Evolutionary conservation across 1,140 invertebrate species (phyloP).

Genomic region (Drosophila auraria): DNA sequence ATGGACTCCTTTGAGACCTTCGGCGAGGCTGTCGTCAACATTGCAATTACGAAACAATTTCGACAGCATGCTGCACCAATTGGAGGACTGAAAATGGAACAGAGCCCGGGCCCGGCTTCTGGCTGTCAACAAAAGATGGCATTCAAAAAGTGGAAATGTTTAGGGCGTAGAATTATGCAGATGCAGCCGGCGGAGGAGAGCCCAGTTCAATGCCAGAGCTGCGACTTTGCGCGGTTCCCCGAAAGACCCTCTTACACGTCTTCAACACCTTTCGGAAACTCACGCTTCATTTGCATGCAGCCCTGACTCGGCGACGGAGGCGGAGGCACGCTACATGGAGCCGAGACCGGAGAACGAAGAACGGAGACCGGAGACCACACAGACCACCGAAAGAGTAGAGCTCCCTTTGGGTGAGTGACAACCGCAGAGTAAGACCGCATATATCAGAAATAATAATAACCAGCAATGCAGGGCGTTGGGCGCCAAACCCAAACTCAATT

Average conservation of each 20-base stretch:
- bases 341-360: conserved; percentile 7
- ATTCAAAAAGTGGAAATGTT: conserved; percentile 62
- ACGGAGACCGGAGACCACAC: conserved; percentile 49
- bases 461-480: conserved; percentile 41
- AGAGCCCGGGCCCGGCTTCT: conserved; percentile 20
- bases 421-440: conserved; percentile 82
- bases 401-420: conserved; percentile 63
- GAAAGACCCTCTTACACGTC: conserved; percentile 30
- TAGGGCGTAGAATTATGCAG: conserved; percentile 78
- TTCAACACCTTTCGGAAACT: conserved; percentile 78
- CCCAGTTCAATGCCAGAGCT: conserved; percentile 60
- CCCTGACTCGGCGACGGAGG: conserved; percentile 55
- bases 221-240: conserved; percentile 9
- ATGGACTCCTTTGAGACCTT: conserved; percentile 18
- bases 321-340: conserved; percentile 43
- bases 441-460: conserved; percentile 83
- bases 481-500: conserved; percentile 65
- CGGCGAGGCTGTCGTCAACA: conserved; percentile 67
- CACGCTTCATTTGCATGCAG: conserved; percentile 81
- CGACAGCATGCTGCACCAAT: conserved; percentile 77
- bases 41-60: conserved; percentile 83
- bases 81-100: conserved; percentile 58
- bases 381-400: conserved; percentile 38
- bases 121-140: conserved; percentile 70
- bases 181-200: conserved; percentile 33